Conservation (phyloP, 2,113 vertebrate genomes). For the Percina caprodes region DNA sequence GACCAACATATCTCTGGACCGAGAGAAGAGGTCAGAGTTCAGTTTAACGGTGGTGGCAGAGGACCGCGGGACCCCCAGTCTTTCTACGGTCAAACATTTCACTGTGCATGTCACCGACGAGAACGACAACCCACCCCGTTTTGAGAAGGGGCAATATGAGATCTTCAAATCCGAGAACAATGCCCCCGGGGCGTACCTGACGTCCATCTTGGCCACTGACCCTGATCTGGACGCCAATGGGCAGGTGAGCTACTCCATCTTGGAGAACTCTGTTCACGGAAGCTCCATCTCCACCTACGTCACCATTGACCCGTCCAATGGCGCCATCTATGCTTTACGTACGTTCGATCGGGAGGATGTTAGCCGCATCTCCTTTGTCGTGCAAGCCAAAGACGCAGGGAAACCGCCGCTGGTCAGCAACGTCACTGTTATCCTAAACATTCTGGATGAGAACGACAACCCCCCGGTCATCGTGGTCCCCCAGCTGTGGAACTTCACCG, state of each 20-base stretch:
- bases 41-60: slow-evolving; percentile 95
- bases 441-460: slow-evolving; percentile 97
- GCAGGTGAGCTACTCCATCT: slow-evolving; percentile 94
- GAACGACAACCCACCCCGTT: slow-evolving; percentile 96
- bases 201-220: slow-evolving; percentile 92
- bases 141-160: slow-evolving; percentile 93
- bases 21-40: slow-evolving; percentile 95
- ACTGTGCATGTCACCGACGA: slow-evolving; percentile 94
- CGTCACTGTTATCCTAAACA: slow-evolving; percentile 90
- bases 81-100: slow-evolving; percentile 95
- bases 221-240: slow-evolving; percentile 93
- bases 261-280: slow-evolving; percentile 90
- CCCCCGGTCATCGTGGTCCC: slow-evolving; percentile 91
- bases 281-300: slow-evolving; percentile 94
- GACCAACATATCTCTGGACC: slow-evolving; percentile 93
- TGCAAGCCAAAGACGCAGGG: slow-evolving; percentile 94
- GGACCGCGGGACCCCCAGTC: slow-evolving; percentile 91
- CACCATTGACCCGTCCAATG: slow-evolving; percentile 95
- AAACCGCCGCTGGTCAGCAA: slow-evolving; percentile 88
- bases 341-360: slow-evolving; percentile 96
- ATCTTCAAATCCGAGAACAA: slow-evolving; percentile 96
- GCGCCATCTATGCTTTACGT: slow-evolving; percentile 93
- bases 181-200: slow-evolving; percentile 92
- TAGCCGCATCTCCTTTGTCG: slow-evolving; percentile 90
- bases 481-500: slow-evolving; percentile 89